These are phyloP conservation scores for Parotia lawesii DNA, from an alignment of 2,113 vertebrate genomes.

Conservation along the genomic window DNA sequence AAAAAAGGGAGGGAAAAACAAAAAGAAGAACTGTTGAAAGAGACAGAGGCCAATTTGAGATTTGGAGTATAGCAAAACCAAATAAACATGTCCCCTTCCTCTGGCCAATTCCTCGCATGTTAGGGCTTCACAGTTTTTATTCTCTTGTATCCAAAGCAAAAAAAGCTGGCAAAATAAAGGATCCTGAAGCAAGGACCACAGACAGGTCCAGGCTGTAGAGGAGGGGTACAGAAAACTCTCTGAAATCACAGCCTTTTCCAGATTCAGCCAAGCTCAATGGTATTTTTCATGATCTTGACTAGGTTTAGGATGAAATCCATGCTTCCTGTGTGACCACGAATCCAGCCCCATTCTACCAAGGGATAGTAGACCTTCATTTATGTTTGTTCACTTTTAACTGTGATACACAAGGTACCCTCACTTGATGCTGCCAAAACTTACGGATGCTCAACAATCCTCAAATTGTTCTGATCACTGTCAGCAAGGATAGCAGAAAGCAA, in stretches of 20 bases:
- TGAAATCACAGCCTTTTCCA: not conserved
- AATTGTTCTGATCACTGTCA: not conserved
- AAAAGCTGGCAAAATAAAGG: slow-evolving; percentile 1
- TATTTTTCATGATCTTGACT: not conserved
- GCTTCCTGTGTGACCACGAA: not conserved
- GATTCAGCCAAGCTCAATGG: not conserved
- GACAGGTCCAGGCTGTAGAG: not conserved
- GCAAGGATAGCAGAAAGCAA: not conserved
- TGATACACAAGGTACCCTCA: not conserved
- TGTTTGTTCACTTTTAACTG: not conserved
- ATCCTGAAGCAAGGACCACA: not conserved
- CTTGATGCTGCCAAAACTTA: not conserved
- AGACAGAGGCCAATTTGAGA: not conserved
- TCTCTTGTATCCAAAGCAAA: slow-evolving; percentile 29
- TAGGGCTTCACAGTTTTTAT: not conserved
- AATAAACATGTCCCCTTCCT: not conserved
- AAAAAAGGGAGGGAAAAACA: not conserved
- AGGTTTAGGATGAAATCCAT: not conserved
- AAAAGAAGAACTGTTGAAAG: not conserved
- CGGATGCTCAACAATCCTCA: not conserved
- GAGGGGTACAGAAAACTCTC: not conserved
- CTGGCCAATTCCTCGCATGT: not conserved
- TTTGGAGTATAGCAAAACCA: slow-evolving; percentile 17
- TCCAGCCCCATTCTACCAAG: not conserved
- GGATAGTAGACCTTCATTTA: not conserved